phyloP scores from a whole-genome alignment of 2,113 vertebrate genomes.

The Corythornis vintsioides region DNA sequence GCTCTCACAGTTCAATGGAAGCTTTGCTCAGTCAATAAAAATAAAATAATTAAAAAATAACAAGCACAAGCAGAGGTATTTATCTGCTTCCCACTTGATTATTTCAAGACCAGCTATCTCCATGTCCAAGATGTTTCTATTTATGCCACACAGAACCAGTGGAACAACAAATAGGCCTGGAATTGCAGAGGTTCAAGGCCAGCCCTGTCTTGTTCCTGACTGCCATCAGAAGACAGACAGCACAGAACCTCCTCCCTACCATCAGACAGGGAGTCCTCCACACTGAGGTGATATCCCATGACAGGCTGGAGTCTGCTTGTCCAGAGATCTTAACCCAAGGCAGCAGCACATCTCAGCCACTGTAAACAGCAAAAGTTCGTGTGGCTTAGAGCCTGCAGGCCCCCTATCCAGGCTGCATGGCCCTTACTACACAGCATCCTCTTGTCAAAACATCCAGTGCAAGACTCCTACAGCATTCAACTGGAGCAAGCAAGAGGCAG shows the following conservation, averaged over 20 bases:
- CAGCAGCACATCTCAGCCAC: neutral
- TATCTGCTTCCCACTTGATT: neutral
- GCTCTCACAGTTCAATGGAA: neutral
- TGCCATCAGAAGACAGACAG: neutral
- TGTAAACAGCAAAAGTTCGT: accelerated
- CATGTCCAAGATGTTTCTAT: neutral
- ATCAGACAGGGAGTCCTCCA: neutral
- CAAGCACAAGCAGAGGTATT: neutral
- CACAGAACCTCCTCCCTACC: neutral
- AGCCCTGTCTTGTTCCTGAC: accelerated
- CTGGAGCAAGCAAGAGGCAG: neutral
- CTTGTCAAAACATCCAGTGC: neutral
- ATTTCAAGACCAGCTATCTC: neutral
- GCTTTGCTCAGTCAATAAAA: neutral
- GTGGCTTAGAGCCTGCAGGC: neutral
- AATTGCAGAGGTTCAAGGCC: neutral
- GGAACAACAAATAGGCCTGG: neutral
- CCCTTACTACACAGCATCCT: neutral
- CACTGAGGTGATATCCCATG: accelerated
- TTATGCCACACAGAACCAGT: neutral
- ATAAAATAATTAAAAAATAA: neutral
- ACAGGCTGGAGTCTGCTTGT: neutral
- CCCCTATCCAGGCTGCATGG: neutral
- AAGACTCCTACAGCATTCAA: neutral
- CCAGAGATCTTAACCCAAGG: neutral